These are phyloP conservation scores for Spodoptera frugiperda DNA, from an alignment of 1,140 invertebrate species.

Conservation along the genomic window DNA sequence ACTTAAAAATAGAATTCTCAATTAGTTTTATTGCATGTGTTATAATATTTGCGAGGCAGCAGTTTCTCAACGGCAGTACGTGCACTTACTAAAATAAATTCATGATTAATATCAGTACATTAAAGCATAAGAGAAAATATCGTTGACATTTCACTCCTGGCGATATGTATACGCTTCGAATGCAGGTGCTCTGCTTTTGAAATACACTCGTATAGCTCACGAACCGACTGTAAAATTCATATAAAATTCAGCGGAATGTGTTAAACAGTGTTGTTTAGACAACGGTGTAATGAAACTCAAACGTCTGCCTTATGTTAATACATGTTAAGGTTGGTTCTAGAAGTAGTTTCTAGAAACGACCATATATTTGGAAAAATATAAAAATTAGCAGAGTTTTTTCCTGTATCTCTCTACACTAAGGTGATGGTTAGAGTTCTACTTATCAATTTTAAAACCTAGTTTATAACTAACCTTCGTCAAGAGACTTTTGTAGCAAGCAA, in stretches of 20 bases:
- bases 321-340: background rate
- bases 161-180: slow-evolving; percentile 1
- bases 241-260: slow-evolving; percentile 13
- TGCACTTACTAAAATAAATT: slow-evolving; percentile 58
- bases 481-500: too few relatives aligned
- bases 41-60: slow-evolving; percentile 15
- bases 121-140: slow-evolving; percentile 56
- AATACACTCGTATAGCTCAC: slow-evolving; percentile 5
- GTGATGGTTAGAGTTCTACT: too few relatives aligned
- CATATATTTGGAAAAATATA: background rate
- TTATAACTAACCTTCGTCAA: too few relatives aligned
- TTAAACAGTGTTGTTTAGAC: slow-evolving; percentile 21
- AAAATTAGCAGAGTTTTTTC: too few relatives aligned
- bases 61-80: slow-evolving; percentile 54
- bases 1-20: slow-evolving; percentile 1
- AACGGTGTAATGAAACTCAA: slow-evolving; percentile 9
- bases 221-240: background rate
- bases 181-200: slow-evolving; percentile 39
- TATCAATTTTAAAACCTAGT: too few relatives aligned
- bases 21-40: slow-evolving; percentile 9
- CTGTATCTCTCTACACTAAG: too few relatives aligned
- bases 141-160: slow-evolving; percentile 62
- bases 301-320: slow-evolving; percentile 8
- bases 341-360: background rate
- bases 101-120: slow-evolving; percentile 61